These are phyloP conservation scores for Hypercompe scribonia DNA, from an alignment of 2,888 invertebrate species.

Conservation along the genomic window DNA sequence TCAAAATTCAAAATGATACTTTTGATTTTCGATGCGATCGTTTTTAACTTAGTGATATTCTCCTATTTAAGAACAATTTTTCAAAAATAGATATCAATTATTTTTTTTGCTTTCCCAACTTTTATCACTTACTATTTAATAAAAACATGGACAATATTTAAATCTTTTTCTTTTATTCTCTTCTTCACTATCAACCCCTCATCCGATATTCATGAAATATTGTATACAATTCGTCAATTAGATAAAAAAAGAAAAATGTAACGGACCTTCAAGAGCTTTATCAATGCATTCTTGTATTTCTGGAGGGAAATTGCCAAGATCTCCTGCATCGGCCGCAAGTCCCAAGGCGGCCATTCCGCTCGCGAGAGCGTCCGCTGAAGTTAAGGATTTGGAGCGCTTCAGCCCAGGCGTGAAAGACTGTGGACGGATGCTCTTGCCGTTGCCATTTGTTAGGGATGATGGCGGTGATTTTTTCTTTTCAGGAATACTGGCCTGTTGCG, in stretches of 20 bases:
- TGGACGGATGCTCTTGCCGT: slow-evolving; percentile 78
- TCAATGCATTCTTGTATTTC: slow-evolving; percentile 91
- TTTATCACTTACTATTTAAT: too few relatives aligned
- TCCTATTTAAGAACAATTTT: too few relatives aligned
- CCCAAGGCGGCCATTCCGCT: slow-evolving; percentile 89
- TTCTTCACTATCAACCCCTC: too few relatives aligned
- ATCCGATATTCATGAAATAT: too few relatives aligned
- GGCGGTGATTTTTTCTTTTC: slow-evolving; percentile 83
- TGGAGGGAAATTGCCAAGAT: slow-evolving; percentile 91
- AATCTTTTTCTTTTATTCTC: too few relatives aligned
- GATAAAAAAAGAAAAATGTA: not conserved
- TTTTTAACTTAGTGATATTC: too few relatives aligned
- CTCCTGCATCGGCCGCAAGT: slow-evolving; percentile 90
- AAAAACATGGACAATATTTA: too few relatives aligned
- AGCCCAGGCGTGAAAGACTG: slow-evolving; percentile 83
- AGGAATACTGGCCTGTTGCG: slow-evolving; percentile 74
- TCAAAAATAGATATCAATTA: too few relatives aligned
- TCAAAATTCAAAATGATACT: too few relatives aligned
- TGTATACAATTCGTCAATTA: too few relatives aligned
- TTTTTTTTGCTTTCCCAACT: too few relatives aligned
- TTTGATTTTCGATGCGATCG: too few relatives aligned
- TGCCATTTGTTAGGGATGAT: slow-evolving; percentile 77
- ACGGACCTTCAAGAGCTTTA: slow-evolving; percentile 90
- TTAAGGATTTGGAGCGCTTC: slow-evolving; percentile 94
- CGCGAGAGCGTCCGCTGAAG: slow-evolving; percentile 91